phyloP scores from a whole-genome alignment of 2,888 invertebrate genomes.

The Drosophila pegasa region DNA sequence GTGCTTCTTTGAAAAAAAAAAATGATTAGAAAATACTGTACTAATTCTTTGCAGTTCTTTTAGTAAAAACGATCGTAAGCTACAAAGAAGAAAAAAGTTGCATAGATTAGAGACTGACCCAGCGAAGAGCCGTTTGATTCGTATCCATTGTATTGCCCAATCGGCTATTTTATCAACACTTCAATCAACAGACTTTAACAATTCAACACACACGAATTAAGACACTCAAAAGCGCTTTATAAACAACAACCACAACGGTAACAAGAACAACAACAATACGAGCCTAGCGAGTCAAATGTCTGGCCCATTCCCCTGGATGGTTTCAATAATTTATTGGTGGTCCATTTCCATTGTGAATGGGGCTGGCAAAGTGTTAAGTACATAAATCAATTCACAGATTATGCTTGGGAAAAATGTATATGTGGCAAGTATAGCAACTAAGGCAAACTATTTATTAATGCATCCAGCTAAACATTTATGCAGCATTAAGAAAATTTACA shows the following conservation, averaged over 20 bases:
- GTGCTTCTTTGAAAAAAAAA: no score
- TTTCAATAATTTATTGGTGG: conserved; percentile 49
- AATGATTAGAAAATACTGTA: no score
- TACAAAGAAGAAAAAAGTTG: not conserved
- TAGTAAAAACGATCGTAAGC: no score
- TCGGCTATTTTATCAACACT: conserved; percentile 48
- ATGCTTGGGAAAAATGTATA: conserved; percentile 44
- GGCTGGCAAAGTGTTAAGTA: conserved; percentile 57
- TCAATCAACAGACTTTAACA: conserved; percentile 39
- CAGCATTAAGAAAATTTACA: conserved; percentile 64
- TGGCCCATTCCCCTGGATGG: conserved; percentile 18
- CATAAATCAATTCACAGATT: conserved; percentile 65
- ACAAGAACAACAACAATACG: conserved; percentile 12
- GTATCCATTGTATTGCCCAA: conserved; percentile 17
- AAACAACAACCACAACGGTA: conserved; percentile 24
- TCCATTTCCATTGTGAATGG: conserved; percentile 26
- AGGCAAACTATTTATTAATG: conserved; percentile 53
- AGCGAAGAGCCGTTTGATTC: conserved; percentile 20
- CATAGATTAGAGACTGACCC: conserved; percentile 21
- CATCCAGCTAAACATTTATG: conserved; percentile 57
- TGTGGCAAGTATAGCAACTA: conserved; percentile 36
- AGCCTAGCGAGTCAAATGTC: conserved; percentile 13
- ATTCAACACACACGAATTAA: conserved; percentile 60
- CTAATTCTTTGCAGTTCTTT: no score
- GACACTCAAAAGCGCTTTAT: conserved; percentile 46